Base-by-base conservation (phyloP, 1,140 invertebrate genomes). In the Heterodera schachtii region DNA sequence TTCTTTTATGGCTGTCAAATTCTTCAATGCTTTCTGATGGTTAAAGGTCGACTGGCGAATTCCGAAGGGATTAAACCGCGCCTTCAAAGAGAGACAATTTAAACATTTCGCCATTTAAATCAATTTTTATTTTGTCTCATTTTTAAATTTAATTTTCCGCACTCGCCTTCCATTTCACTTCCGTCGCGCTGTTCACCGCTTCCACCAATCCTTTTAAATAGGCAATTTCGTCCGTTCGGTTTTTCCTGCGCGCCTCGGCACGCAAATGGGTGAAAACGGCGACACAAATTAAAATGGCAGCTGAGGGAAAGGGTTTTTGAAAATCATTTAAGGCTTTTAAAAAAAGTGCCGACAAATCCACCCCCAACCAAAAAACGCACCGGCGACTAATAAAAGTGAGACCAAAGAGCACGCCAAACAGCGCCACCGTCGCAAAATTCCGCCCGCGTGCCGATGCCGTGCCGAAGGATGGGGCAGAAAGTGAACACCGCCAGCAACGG, bases 1-100 rank as follows among this genome's bases (percentile, higher is more conserved):
- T 79, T 86, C 86, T 69, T 87, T 87, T 31, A 86, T 75, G 6
- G 85, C 85, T 3, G 85, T 86, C 3, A 84, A 13, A 69, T 86
- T 86, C 46, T 83, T 84, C 6, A 86, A 66, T 16, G 84, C 74
- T 75, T 86, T 87, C 41, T 86, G 78, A 52, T 64, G 57, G 57
- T 64, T 64, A 19, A 64, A 64, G 3, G 57, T 64, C 57, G 57
- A 64, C 57, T 64, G 57, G 57, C 75, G 75, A 76, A 76, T 76
- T 13, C 75, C 75, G 66, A 76, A 76, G 2, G 75, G 75, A n/a
- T 76, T 76, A 7, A 76, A 76, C 41, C 75, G 75, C 19, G 57
- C 57, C 57, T 64, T 19, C 11, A 64, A 13, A 3, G n/a, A n/a
- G n/a, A n/a, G n/a, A n/a, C n/a, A n/a, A n/a, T n/a, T n/a, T n/a